Base-by-base conservation (phyloP, 2,113 vertebrate genomes). In the Otus sunia region DNA sequence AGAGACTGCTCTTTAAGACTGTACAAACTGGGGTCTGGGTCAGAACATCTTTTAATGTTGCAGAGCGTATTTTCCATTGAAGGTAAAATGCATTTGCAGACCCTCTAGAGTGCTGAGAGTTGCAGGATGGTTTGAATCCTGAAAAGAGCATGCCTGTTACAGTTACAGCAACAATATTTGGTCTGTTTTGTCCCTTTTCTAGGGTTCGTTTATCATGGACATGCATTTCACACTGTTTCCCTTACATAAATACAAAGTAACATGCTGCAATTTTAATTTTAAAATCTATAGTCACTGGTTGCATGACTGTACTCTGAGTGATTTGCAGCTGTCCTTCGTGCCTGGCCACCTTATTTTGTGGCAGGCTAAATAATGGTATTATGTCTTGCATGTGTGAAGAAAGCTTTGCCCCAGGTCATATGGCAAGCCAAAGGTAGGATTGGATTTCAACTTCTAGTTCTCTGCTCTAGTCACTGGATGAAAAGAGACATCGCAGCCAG, bases 341-440 rank as follows among this genome's bases (percentile, higher is more conserved):
- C 66, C 30, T 72, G 27, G 17, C 58, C 30, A 21, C 0, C 0
- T 41, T 68, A 15, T 37, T 59, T 39, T 66, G 56, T 89, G 75
- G 23, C 21, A 11, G 50, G 30, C 47, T 71, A 60, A 67, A 34
- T 30, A 10, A 12, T 14, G 25, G 17, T 9, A 4, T 77, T 67
- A 9, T 6, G 1, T 34, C 43, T 47, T 84, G 56, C 25, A 4
- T 4, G 5, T 16, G n/a, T 13, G 41, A 56, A 78, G 36, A 63
- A 55, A 62, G 22, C 58, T 74, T 94, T 77, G 86, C 75, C 68
- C 30, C 27, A 9, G 16, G 68, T 36, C 49, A 17, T 37, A 23
- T 0, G 4, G 32, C 15, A 27, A 50, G 7, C 55, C 39, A 37
- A 5, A 0, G 0, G 34, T 11, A 21, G 30, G 13, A 25, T 2